phyloP scores from a whole-genome alignment of 1,140 invertebrate genomes.

The Bathynomus jamesi region DNA sequence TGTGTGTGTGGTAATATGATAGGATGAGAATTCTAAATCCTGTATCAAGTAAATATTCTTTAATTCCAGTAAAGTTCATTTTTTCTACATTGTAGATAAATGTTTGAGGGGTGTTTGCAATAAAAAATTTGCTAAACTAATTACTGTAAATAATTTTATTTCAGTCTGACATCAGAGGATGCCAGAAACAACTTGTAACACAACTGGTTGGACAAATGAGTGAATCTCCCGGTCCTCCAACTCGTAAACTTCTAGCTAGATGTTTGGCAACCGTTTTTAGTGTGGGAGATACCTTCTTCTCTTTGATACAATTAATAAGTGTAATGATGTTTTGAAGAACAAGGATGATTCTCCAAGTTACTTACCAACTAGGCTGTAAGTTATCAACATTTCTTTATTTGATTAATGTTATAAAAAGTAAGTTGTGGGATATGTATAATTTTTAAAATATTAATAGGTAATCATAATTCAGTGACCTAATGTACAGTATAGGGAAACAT shows the following conservation, averaged over 20 bases:
- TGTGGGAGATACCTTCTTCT: slow-evolving; percentile 91
- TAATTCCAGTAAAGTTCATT: no score
- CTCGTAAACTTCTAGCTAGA: slow-evolving; percentile 79
- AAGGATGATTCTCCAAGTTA: slow-evolving; percentile 96
- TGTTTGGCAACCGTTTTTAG: slow-evolving; percentile 92
- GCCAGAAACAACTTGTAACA: slow-evolving; percentile 89
- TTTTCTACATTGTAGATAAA: no score
- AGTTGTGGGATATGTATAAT: no score
- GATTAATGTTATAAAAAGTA: not conserved
- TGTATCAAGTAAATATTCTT: no score
- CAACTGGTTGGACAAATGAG: slow-evolving; percentile 84
- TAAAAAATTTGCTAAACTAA: no score
- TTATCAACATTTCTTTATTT: slow-evolving; percentile 38
- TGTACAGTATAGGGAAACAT: no score
- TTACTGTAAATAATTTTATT: no score
- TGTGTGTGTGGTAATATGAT: no score
- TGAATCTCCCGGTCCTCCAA: slow-evolving; percentile 77
- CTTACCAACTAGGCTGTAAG: slow-evolving; percentile 87
- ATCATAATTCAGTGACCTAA: not conserved
- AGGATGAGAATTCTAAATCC: no score
- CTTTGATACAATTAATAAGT: slow-evolving; percentile 96
- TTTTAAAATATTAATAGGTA: not conserved
- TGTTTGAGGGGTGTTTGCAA: no score
- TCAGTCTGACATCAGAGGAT: slow-evolving; percentile 90
- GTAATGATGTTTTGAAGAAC: slow-evolving; percentile 93